These are phyloP conservation scores for Phrynocephalus guinanensis DNA, from an alignment of 2,797 vertebrate genomes.

Conservation along the genomic window DNA sequence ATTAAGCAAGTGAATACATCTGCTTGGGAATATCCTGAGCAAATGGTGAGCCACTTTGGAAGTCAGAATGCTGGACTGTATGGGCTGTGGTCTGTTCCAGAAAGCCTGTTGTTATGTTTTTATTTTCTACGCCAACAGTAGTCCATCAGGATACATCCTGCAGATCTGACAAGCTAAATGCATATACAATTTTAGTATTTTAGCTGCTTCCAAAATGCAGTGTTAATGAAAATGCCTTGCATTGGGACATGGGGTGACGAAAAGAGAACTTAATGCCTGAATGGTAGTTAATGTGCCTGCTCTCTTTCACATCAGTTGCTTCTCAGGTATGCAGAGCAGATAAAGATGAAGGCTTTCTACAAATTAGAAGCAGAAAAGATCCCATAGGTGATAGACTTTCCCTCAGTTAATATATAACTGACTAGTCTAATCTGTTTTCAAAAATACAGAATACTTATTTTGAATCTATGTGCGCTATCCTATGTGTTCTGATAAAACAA, in stretches of 20 bases:
- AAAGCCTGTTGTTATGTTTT: too few relatives aligned
- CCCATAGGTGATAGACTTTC: not conserved
- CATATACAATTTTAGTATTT: not conserved
- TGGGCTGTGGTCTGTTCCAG: too few relatives aligned
- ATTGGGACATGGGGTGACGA: not conserved
- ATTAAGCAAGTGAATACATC: too few relatives aligned
- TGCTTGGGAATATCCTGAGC: too few relatives aligned
- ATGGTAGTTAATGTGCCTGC: slow-evolving; percentile 1
- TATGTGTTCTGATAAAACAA: not conserved
- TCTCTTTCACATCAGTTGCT: not conserved
- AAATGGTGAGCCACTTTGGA: too few relatives aligned
- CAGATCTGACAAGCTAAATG: not conserved
- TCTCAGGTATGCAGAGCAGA: not conserved
- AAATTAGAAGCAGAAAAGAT: not conserved
- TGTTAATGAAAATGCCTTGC: not conserved
- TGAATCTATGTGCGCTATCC: slow-evolving; percentile 14
- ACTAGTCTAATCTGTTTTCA: not conserved
- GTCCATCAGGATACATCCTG: not conserved
- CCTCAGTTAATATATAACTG: not conserved
- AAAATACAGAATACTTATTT: not conserved
- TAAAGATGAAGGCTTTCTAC: not conserved
- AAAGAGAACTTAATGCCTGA: not conserved
- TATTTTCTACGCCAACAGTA: too few relatives aligned
- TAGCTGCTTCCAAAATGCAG: not conserved
- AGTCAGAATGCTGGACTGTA: too few relatives aligned